Percentiles rank a stretch among this genome's conserved stretches.
Conservation (phyloP, 2,888 invertebrate species). For the Scrobipalpa atriplicella region DNA sequence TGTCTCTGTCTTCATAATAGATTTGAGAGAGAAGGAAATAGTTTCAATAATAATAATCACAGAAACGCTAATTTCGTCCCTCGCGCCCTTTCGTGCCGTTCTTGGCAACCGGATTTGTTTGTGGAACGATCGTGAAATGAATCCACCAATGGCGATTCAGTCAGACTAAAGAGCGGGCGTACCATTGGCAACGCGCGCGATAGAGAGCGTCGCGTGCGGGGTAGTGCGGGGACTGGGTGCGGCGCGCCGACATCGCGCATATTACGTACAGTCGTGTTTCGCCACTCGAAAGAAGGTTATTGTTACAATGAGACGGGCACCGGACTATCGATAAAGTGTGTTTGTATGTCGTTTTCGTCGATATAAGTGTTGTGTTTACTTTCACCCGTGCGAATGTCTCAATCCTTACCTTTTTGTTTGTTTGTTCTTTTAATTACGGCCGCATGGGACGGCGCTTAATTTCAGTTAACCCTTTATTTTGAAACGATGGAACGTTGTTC, state of each 20-base stretch:
- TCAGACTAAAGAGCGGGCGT: slow-evolving; percentile 61
- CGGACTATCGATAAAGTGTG: slow-evolving; percentile 82
- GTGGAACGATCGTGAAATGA: slow-evolving; percentile 70
- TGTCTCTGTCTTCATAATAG: slow-evolving; percentile 10
- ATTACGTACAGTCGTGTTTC: slow-evolving; percentile 69
- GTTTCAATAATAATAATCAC: slow-evolving; percentile 67
- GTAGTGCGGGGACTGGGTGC: slow-evolving; percentile 66
- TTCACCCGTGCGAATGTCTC: slow-evolving; percentile 82
- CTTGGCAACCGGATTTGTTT: slow-evolving; percentile 79
- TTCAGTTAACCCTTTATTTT: slow-evolving; percentile 82
- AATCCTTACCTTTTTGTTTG: slow-evolving; percentile 78
- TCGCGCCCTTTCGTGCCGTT: slow-evolving; percentile 76
- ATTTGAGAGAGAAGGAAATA: slow-evolving; percentile 54
- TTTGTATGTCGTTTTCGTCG: slow-evolving; percentile 83
- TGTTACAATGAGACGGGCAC: slow-evolving; percentile 76
- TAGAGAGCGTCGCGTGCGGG: slow-evolving; percentile 57
- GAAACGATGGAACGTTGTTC: slow-evolving; percentile 91
- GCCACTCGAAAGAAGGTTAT: slow-evolving; percentile 79
- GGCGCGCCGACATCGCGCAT: slow-evolving; percentile 61
- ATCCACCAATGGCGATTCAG: slow-evolving; percentile 61
- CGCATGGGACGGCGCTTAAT: slow-evolving; percentile 81
- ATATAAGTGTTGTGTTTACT: slow-evolving; percentile 82
- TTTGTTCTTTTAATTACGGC: slow-evolving; percentile 76
- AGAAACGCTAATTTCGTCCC: slow-evolving; percentile 71
- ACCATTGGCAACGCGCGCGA: slow-evolving; percentile 68